Evolutionary conservation across 2,113 vertebrate species (phyloP), one percentile per base, ranked within the genome.

Genomic region (Burhinus oedicnemus): DNA sequence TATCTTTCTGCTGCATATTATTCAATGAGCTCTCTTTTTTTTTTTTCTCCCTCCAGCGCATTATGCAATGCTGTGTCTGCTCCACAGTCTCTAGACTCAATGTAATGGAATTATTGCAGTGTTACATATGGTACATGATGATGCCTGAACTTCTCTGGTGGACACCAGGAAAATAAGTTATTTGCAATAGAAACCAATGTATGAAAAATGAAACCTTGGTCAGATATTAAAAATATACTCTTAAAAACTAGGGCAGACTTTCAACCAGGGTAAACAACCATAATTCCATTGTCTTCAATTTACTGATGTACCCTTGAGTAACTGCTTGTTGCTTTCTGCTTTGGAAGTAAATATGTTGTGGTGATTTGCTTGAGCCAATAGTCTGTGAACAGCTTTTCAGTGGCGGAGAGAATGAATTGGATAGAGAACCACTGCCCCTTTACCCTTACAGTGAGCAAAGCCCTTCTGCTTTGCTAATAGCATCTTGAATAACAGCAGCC

Each of bases 391-490:
- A 87, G 32, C 13, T 80, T 90, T 94, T 70, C 21, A 47, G 20
- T 36, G 10, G 51, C 5, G 2, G n/a, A 83, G 26, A 69, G 52
- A 65, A 84, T 47, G 27, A 91, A 91, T 12, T 42, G n/a, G 55
- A 60, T 58, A 71, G 62, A 88, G 22, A 81, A 71, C 27, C 30
- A 62, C 58, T 68, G 30, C 13, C 75, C 70, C 78, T 93, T 96
- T 84, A 76, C n/a, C 36, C 19, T 83, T 75, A 77, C 11, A 49
- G 52, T 34, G 36, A 77, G 29, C 27, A 89, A 89, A 91, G 34
- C 44, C 42, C 30, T 93, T 79, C 64, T 95, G 68, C 62, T 87
- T 91, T 71, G 75, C 79, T 86, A 95, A 95, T 64, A 88, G 15
- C 60, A 44, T 71, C 71, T 93, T 91, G 64, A 88, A 80, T 78